phyloP scores from a whole-genome alignment of 2,888 invertebrate species.

The Apodemia hepburni region DNA sequence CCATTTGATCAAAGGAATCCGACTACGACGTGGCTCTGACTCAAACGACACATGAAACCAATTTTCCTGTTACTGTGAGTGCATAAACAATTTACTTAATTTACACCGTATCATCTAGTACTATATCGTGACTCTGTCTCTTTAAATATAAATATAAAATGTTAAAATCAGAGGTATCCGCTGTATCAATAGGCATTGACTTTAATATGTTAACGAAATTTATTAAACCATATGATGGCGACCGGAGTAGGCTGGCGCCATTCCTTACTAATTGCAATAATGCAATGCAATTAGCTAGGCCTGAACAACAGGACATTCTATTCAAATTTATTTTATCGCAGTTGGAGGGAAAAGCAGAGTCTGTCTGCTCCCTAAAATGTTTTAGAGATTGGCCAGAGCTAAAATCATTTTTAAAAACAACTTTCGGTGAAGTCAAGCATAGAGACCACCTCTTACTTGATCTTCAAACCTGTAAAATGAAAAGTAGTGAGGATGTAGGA shows the following conservation, averaged over 20 bases:
- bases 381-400: not conserved
- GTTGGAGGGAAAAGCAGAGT: not conserved
- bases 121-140: constrained; percentile 4
- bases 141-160: not conserved
- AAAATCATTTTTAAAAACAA: not conserved
- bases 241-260: not conserved
- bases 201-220: not conserved
- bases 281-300: not conserved
- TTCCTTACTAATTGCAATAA: not conserved
- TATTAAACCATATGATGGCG: not conserved
- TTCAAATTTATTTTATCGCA: not conserved
- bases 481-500: no score
- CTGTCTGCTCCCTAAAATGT: not conserved
- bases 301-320: not conserved
- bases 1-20: not conserved
- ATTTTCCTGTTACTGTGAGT: not conserved
- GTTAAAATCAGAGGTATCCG: not conserved
- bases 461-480: not conserved
- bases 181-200: not conserved
- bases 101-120: not conserved
- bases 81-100: not conserved
- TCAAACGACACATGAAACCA: not conserved
- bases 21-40: not conserved
- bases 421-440: not conserved
- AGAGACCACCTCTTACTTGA: not conserved